Evolutionary conservation across 2,888 invertebrate species (phyloP), one percentile per base, ranked within the genome.

Genomic region (Drosophila phalerata): DNA sequence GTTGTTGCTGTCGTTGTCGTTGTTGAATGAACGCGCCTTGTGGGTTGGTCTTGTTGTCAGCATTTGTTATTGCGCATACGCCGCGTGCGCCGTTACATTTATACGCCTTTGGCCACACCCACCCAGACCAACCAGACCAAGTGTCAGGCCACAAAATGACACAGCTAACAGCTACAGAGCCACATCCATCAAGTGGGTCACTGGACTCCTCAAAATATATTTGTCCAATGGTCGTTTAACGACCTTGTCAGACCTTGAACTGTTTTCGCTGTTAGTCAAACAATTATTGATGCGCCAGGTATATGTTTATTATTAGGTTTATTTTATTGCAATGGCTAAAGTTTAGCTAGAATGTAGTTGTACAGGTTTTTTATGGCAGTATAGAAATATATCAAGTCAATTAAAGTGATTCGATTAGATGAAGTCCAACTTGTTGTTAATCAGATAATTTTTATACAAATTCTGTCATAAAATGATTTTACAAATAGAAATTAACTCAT

Each of bases 181-280:
- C 56, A 40, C 42, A 70, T 52, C 57, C 63, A 73, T 69, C 81
- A 86, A 85, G 82, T 90, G 82, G 92, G 90, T 92, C 92, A 92
- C 84, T 89, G 91, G 85, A 91, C 92, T 77, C 80, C 65, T 40
- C 58, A 42, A 52, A 56, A 61, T 45, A 61, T 79, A 64, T 49
- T 51, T 56, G 15, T 32, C 11, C 48, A 49, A 49, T 61, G 25
- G 9, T 60, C 40, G 47, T 42, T 73, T 81, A 73, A 76, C 88
- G 91, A 91, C 91, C 92, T 92, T 91, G 91, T 57, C 69, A 85
- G 91, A 91, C 91, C 92, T 92, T 92, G 91, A 90, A 81, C 58
- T 53, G 49, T 60, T 63, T 38, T 68, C 30, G 49, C 60, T 62
- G 81, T 73, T 76, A 47, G 64, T 51, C 32, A 48, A 73, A 48